Percentiles rank a stretch among this genome's conserved stretches.
Conservation (phyloP, 2,888 invertebrate species). For the Tridacna crocea region DNA sequence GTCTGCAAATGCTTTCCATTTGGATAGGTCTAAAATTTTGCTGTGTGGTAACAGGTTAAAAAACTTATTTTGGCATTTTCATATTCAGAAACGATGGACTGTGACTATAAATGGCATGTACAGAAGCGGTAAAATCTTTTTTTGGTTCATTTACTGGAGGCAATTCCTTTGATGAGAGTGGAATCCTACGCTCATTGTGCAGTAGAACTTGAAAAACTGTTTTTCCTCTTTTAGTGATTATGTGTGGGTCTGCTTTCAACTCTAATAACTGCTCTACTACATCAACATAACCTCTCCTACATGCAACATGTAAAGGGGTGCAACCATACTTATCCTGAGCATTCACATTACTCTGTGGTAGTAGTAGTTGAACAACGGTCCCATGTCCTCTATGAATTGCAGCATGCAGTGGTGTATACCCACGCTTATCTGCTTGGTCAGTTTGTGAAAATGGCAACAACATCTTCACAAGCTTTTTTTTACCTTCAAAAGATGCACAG, state of each 20-base stretch:
- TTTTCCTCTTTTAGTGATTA: constrained; percentile 41
- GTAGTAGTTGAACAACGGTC: background rate
- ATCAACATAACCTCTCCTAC: constrained; percentile 19
- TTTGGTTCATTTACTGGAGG: background rate
- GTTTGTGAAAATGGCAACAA: constrained; percentile 28
- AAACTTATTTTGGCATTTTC: no score
- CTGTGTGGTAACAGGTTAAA: no score
- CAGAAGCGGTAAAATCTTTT: background rate
- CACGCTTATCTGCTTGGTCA: constrained; percentile 32
- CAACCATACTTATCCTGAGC: constrained; percentile 41
- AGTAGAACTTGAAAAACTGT: constrained; percentile 29
- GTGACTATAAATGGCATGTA: background rate
- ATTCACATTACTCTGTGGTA: constrained; percentile 38
- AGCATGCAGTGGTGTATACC: constrained; percentile 41
- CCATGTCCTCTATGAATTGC: constrained; percentile 32
- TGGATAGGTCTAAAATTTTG: no score
- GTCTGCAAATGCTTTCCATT: no score
- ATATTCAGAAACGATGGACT: background rate
- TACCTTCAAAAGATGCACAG: constrained; percentile 28
- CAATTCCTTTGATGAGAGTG: no score
- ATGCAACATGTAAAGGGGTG: constrained; percentile 47
- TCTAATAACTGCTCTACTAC: background rate
- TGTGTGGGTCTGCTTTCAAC: constrained; percentile 31
- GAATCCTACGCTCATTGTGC: background rate
- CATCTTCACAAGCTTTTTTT: background rate